Evolutionary conservation across 2,113 vertebrate genomes (phyloP).

Genomic region (Cichladusa arquata): DNA sequence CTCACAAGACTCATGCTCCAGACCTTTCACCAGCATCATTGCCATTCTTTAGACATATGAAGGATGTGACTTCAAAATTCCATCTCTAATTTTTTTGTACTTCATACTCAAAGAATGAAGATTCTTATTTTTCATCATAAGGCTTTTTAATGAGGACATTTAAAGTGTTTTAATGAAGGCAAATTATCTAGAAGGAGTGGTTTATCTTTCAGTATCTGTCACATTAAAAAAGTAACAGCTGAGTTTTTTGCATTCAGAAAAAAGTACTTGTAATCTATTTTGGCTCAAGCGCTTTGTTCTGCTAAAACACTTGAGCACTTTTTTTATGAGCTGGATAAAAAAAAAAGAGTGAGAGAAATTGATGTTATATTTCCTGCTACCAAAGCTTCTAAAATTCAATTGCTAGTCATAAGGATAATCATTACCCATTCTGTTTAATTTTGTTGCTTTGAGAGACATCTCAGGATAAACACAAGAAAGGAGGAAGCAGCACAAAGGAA

Average conservation of each 20-base stretch:
- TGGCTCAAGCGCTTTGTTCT: not conserved
- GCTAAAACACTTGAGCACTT: not conserved
- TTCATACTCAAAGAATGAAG: not conserved
- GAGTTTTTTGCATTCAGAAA: not conserved
- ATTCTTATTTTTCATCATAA: not conserved
- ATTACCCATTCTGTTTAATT: not conserved
- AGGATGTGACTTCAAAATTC: not conserved
- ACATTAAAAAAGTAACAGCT: not conserved
- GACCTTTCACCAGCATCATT: not conserved
- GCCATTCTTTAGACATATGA: accelerated
- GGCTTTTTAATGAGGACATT: not conserved
- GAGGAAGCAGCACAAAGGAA: not conserved
- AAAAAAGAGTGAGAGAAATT: not conserved
- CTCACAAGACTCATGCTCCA: not conserved
- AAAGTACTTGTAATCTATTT: not conserved
- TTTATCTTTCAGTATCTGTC: not conserved
- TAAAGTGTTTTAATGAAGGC: not conserved
- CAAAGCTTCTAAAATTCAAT: not conserved
- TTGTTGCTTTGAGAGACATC: not conserved
- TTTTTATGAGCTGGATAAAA: not conserved
- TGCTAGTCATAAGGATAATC: not conserved
- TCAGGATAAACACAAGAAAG: not conserved
- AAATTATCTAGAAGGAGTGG: not conserved
- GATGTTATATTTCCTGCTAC: not conserved
- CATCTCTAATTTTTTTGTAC: not conserved